These are phyloP conservation scores for Hypomecis punctinalis DNA, from an alignment of 2,888 invertebrate genomes.

Conservation along the genomic window DNA sequence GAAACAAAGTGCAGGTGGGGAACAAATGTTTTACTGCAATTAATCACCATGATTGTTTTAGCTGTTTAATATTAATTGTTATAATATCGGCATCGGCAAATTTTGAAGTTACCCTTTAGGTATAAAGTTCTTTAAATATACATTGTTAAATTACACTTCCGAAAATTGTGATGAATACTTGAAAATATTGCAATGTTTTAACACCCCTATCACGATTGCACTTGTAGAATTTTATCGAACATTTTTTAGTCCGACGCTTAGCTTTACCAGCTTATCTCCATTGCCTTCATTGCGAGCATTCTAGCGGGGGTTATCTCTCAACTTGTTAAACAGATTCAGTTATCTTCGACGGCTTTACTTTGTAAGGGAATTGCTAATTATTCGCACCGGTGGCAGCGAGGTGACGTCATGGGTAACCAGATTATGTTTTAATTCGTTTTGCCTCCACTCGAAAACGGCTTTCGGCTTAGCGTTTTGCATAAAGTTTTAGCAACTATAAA, in stretches of 20 bases:
- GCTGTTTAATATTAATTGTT: too few relatives aligned
- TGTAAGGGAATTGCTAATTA: constrained; percentile 71
- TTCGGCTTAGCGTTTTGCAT: constrained; percentile 26
- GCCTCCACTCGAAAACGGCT: constrained; percentile 22
- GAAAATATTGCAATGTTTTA: not conserved
- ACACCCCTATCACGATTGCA: not conserved
- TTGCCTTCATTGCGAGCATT: constrained; percentile 26
- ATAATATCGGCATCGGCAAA: too few relatives aligned
- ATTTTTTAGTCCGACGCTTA: constrained; percentile 11
- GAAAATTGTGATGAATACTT: too few relatives aligned
- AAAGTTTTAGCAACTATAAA: constrained; percentile 7
- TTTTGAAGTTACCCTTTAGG: too few relatives aligned
- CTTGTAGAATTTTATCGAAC: not conserved
- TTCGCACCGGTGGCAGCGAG: constrained; percentile 61
- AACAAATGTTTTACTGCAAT: too few relatives aligned
- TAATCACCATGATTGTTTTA: too few relatives aligned
- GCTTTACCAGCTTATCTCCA: constrained; percentile 22
- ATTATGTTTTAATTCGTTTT: constrained; percentile 42
- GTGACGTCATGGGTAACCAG: constrained; percentile 52
- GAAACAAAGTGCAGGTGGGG: too few relatives aligned
- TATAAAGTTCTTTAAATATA: too few relatives aligned
- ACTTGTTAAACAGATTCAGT: constrained; percentile 72
- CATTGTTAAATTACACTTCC: too few relatives aligned
- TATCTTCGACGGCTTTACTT: constrained; percentile 59
- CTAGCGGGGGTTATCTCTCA: constrained; percentile 44